These are phyloP conservation scores for Philantomba maxwellii DNA, from an alignment of 2,113 vertebrate species.

Conservation along the genomic window DNA sequence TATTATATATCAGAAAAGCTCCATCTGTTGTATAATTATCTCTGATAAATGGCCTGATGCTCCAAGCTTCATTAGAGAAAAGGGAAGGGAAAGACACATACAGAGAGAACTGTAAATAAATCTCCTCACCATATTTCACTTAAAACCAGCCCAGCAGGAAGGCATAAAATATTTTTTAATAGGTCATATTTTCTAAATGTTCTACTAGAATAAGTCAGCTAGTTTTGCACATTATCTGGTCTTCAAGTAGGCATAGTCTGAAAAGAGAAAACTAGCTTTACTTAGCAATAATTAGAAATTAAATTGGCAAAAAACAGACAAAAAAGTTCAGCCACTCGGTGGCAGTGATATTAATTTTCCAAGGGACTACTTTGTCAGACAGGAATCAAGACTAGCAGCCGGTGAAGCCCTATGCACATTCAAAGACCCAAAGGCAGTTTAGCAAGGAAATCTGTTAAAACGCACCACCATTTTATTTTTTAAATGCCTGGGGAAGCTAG, in stretches of 20 bases:
- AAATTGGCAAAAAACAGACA: constrained; percentile 44
- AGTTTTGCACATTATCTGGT: constrained; percentile 58
- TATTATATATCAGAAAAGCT: constrained; percentile 76
- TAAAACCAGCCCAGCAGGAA: constrained; percentile 75
- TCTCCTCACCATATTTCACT: constrained; percentile 71
- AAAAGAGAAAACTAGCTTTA: constrained; percentile 32
- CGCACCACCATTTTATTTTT: background rate
- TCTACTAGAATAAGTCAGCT: constrained; percentile 46
- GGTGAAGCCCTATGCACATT: background rate
- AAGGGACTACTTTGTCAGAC: background rate
- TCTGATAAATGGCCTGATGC: constrained; percentile 76
- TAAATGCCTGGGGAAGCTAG: background rate
- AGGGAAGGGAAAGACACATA: constrained; percentile 60
- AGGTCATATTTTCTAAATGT: constrained; percentile 74
- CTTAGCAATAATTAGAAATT: constrained; percentile 32
- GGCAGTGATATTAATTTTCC: constrained; percentile 29
- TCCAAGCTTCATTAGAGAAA: constrained; percentile 74
- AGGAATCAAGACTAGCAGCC: background rate
- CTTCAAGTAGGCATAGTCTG: background rate
- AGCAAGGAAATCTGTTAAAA: background rate
- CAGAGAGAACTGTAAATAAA: constrained; percentile 75
- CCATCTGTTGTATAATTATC: constrained; percentile 79
- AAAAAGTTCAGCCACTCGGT: background rate
- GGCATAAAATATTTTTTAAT: constrained; percentile 67
- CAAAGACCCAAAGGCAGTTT: background rate